Conservation (phyloP, 2,113 vertebrate species). For the Albula glossodonta region DNA sequence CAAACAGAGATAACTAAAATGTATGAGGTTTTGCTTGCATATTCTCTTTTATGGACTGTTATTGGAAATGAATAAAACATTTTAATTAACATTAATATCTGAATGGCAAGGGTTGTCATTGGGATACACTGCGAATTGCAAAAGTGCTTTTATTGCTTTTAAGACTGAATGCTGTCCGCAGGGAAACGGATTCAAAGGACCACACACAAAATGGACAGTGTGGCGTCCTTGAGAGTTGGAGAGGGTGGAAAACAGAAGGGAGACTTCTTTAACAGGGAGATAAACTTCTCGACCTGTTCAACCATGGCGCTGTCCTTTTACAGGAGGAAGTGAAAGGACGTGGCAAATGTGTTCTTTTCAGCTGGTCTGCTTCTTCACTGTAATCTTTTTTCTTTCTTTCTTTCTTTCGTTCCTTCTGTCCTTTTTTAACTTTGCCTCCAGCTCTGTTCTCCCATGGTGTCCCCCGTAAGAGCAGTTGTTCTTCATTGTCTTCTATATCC, state of each 20-base stretch:
- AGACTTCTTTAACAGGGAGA: background rate
- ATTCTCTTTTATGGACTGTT: background rate
- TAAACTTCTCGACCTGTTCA: background rate
- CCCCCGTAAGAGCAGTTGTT: background rate
- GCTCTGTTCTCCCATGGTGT: background rate
- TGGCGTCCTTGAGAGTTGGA: background rate
- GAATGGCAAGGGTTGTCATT: background rate
- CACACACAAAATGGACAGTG: background rate
- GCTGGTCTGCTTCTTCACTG: background rate
- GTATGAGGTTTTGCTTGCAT: background rate
- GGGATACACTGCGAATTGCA: background rate
- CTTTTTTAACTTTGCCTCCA: background rate
- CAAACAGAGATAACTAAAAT: too few relatives aligned
- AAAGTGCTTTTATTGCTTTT: background rate
- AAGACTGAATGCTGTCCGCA: background rate
- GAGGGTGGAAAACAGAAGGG: background rate
- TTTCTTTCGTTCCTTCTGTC: background rate
- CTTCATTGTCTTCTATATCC: background rate
- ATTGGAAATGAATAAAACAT: background rate
- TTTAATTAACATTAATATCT: background rate
- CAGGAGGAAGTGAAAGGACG: background rate
- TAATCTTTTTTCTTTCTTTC: background rate
- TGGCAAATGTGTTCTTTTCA: background rate
- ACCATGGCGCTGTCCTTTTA: background rate
- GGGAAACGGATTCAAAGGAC: background rate